Conservation (phyloP, 2,797 vertebrate genomes). For the Labeo calbasu region DNA sequence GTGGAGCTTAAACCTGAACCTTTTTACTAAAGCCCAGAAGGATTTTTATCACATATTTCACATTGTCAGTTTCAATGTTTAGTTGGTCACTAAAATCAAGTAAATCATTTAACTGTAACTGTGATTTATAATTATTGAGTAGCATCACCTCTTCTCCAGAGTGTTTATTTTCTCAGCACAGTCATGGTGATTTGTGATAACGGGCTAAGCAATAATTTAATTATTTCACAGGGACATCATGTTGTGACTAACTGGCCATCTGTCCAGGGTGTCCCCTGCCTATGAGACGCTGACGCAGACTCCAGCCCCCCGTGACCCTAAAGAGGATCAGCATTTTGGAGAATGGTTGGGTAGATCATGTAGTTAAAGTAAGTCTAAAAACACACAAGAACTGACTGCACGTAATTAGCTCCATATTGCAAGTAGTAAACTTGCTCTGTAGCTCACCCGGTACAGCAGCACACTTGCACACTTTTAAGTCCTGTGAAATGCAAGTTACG, state of each 20-base stretch:
- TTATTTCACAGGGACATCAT: neutral
- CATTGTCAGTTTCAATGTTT: neutral
- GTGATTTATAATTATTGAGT: neutral
- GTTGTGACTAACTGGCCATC: neutral
- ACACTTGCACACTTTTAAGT: neutral
- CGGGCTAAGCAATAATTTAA: neutral
- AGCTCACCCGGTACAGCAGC: neutral
- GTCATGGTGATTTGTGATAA: neutral
- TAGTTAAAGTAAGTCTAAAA: neutral
- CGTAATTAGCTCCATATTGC: neutral
- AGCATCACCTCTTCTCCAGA: neutral
- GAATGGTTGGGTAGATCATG: neutral
- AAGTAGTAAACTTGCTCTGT: neutral
- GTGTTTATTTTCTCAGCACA: neutral
- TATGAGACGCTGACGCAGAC: neutral
- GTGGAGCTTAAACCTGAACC: neutral
- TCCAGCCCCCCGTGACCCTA: neutral
- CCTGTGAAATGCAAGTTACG: neutral
- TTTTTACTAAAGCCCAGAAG: neutral
- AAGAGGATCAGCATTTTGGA: neutral
- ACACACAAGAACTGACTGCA: neutral
- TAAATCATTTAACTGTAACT: no score
- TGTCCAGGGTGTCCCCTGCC: neutral
- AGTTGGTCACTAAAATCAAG: neutral
- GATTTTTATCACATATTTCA: neutral